These are phyloP conservation scores for Capromys pilorides DNA, from an alignment of 2,797 vertebrate species.

Conservation along the genomic window DNA sequence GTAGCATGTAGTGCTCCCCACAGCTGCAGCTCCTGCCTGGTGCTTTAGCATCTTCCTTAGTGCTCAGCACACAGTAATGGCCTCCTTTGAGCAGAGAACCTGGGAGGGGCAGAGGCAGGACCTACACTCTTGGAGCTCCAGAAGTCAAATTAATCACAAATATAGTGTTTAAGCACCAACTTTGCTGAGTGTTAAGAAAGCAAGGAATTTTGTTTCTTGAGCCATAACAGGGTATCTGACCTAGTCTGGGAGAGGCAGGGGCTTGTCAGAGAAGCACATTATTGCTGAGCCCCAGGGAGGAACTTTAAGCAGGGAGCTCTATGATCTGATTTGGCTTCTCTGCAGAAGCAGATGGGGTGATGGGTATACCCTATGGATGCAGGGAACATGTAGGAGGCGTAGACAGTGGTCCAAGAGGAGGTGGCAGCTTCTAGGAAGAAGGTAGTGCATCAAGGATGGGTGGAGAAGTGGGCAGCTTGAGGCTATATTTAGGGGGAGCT, in stretches of 20 bases:
- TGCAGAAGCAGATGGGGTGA: neutral
- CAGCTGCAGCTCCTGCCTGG: accelerated
- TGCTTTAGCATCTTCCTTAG: accelerated
- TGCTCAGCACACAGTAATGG: too few species aligned
- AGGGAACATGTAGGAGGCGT: neutral
- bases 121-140: neutral
- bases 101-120: accelerated
- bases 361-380: neutral
- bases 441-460: neutral
- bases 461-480: neutral
- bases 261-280: neutral
- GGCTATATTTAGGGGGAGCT: slow-evolving; percentile 49
- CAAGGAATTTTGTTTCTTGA: neutral
- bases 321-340: neutral
- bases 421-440: neutral
- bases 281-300: neutral
- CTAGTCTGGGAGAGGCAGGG: neutral
- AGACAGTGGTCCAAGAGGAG: neutral
- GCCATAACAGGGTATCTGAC: neutral
- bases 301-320: neutral
- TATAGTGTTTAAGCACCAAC: neutral
- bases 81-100: accelerated
- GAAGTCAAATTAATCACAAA: neutral
- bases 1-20: accelerated
- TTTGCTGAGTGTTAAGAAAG: neutral